Conservation (phyloP, 1,140 invertebrate genomes). For the Temnothorax curvispinosus region DNA sequence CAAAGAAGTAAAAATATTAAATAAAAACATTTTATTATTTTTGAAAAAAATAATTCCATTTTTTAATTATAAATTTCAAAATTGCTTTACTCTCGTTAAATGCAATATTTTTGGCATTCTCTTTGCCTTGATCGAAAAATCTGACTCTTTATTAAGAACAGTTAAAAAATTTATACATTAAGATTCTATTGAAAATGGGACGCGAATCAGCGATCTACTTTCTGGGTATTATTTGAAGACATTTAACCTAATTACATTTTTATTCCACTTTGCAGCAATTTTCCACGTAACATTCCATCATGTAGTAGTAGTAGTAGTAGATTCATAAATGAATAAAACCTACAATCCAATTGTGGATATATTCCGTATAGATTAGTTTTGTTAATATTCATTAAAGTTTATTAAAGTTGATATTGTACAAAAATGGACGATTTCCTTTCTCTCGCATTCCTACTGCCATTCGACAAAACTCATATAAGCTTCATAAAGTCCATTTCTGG, state of each 20-base stretch:
- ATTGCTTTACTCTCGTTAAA: background rate
- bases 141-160: background rate
- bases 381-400: slow-evolving; percentile 4
- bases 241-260: slow-evolving; percentile 9
- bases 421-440: background rate
- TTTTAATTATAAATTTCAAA: background rate
- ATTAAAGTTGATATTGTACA: background rate
- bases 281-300: background rate
- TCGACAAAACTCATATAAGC: background rate
- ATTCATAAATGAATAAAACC: background rate
- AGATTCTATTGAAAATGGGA: background rate
- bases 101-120: background rate
- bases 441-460: too few relatives aligned
- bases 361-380: background rate
- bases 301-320: too few relatives aligned
- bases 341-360: background rate
- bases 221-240: background rate
- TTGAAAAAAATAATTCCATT: background rate
- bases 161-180: background rate
- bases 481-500: background rate
- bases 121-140: slow-evolving; percentile 17
- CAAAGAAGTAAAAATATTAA: background rate
- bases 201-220: background rate
- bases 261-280: background rate
- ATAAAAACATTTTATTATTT: background rate